Evolutionary conservation across 2,888 invertebrate genomes (phyloP).

Genomic region (Sphinx pinastri): DNA sequence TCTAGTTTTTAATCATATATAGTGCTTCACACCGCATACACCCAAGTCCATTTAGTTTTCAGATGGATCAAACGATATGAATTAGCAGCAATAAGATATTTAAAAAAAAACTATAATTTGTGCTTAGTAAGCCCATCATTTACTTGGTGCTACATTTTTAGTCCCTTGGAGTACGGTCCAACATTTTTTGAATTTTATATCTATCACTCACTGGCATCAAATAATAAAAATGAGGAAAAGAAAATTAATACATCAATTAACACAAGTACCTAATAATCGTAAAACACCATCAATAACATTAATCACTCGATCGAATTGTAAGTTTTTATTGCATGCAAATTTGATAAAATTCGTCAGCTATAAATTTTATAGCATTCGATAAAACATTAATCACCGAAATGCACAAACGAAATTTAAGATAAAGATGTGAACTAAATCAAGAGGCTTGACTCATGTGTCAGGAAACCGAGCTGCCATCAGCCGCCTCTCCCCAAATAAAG

Average conservation of each 20-base stretch:
- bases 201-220: no score
- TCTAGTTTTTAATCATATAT: no score
- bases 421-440: slow-evolving; percentile 36
- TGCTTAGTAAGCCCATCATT: no score
- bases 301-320: slow-evolving; percentile 1
- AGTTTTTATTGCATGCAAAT: not conserved
- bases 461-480: slow-evolving; percentile 45
- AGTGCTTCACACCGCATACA: no score
- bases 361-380: slow-evolving; percentile 1
- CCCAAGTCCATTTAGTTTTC: no score
- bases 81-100: no score
- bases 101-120: no score
- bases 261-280: not conserved
- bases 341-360: slow-evolving; percentile 13
- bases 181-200: no score
- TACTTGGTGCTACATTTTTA: no score
- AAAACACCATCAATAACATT: not conserved
- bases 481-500: slow-evolving; percentile 45
- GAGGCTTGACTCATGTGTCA: slow-evolving; percentile 42
- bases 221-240: no score
- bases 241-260: not conserved
- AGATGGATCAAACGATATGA: no score
- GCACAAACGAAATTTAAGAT: slow-evolving; percentile 25
- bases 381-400: slow-evolving; percentile 16
- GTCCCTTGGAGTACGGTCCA: no score